These are phyloP conservation scores for Elmis aenea DNA, from an alignment of 2,888 invertebrate genomes.

Conservation along the genomic window DNA sequence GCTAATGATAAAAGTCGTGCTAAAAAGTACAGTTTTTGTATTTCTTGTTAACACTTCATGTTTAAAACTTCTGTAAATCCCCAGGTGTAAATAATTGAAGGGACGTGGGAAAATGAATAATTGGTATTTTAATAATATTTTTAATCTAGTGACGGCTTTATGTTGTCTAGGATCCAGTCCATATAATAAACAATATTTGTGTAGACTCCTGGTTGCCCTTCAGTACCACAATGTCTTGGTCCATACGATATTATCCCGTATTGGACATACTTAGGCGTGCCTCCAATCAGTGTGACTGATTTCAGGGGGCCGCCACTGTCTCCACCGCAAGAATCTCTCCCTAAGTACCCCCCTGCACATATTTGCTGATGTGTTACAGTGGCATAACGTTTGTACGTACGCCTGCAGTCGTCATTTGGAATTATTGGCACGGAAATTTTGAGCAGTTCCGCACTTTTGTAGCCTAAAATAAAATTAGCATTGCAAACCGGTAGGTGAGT, in stretches of 20 bases:
- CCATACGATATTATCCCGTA: slow-evolving; percentile 55
- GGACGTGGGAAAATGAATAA: no score
- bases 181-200: slow-evolving; percentile 59
- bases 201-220: slow-evolving; percentile 67
- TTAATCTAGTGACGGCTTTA: background rate
- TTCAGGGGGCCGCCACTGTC: slow-evolving; percentile 67
- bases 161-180: slow-evolving; percentile 56
- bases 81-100: no score
- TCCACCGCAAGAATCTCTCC: slow-evolving; percentile 60
- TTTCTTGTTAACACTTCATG: no score
- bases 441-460: slow-evolving; percentile 9
- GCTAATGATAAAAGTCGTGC: no score
- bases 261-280: slow-evolving; percentile 51
- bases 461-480: slow-evolving; percentile 6
- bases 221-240: slow-evolving; percentile 42
- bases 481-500: background rate
- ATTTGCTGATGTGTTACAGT: slow-evolving; percentile 45
- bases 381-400: slow-evolving; percentile 29
- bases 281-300: slow-evolving; percentile 38
- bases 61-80: no score
- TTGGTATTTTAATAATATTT: no score
- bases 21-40: no score
- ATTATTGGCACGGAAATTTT: slow-evolving; percentile 33
- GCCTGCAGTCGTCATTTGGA: slow-evolving; percentile 34
- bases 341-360: slow-evolving; percentile 58